phyloP scores from a whole-genome alignment of 2,113 vertebrate species.

The Leucopsar rothschildi region DNA sequence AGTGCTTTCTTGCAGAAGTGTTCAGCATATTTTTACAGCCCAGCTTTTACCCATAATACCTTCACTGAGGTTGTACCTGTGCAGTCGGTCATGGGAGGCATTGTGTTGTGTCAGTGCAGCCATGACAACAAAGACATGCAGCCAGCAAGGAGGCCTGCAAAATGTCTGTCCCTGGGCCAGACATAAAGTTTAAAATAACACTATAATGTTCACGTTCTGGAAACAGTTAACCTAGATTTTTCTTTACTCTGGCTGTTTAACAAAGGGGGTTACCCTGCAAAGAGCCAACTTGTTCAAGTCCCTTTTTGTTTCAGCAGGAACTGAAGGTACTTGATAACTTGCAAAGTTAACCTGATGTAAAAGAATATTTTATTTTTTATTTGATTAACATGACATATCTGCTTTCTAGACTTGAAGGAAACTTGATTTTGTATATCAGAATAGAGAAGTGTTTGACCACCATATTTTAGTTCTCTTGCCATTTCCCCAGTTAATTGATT shows the following conservation, averaged over 20 bases:
- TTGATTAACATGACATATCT: not conserved
- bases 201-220: not conserved
- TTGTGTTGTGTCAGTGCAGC: not conserved
- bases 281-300: not conserved
- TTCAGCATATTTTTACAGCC: not conserved
- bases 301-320: not conserved
- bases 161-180: not conserved
- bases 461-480: not conserved
- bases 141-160: not conserved
- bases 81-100: accelerated
- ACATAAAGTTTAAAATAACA: not conserved
- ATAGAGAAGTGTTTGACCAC: not conserved
- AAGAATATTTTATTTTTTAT: not conserved
- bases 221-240: not conserved
- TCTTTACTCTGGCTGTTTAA: not conserved
- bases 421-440: not conserved
- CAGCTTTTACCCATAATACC: not conserved
- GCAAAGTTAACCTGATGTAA: not conserved
- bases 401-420: not conserved
- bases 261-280: not conserved
- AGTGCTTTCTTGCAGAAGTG: not conserved
- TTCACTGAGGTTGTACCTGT: not conserved
- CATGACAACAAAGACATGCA: not conserved
- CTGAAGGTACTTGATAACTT: not conserved
- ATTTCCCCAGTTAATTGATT: constrained; percentile 4